Base-by-base conservation (phyloP, 2,888 invertebrate genomes). In the Coremacera marginata region DNA sequence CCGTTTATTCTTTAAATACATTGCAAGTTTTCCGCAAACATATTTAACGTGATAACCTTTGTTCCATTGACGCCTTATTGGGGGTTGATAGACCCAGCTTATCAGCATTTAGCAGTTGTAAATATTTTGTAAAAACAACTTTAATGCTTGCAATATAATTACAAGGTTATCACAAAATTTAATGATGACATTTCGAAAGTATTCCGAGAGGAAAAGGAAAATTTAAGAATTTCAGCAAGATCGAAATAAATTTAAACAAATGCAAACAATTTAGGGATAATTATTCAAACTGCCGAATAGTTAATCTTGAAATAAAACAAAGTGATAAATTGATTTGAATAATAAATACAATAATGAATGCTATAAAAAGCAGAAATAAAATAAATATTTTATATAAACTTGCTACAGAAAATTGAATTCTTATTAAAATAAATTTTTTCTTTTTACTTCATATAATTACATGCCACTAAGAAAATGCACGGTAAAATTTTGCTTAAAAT, bases 131-230 rank as follows among this genome's bases (percentile, higher is more conserved):
- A 67, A 37, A 65, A 67, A 67, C 67, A 67, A 67, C 67, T 22
- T 67, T 31, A 22, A 60, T 8, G 7, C 27, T 60, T 11, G 25
- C 11, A 60, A 60, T 14, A 22, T 25, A 19, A 11, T 25, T n/a
- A 3, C 25, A 37, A 60, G 27, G 44, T 60, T 19, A 49, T n/a
- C 25, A 19, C 22, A 19, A 31, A 31, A 34, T 63, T 62, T 63
- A 65, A 77, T 77, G 70, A 70, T 77, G 72, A 74, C 75, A 77
- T 63, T 62, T 51, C 52, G 31, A 60, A 51, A 9, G 34, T 52
- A 52, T 72, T 52, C 44, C 63, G 49, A 74, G 19, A 65, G 67
- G 5, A 72, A 62, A 14, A 49, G 25, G 25, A 60, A 60, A 60
- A 60, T 60, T 25, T 60, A 60, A 25, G 11, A 44, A 44, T 11